Conservation (phyloP, 2,113 vertebrate genomes). For the Centropus bengalensis region DNA sequence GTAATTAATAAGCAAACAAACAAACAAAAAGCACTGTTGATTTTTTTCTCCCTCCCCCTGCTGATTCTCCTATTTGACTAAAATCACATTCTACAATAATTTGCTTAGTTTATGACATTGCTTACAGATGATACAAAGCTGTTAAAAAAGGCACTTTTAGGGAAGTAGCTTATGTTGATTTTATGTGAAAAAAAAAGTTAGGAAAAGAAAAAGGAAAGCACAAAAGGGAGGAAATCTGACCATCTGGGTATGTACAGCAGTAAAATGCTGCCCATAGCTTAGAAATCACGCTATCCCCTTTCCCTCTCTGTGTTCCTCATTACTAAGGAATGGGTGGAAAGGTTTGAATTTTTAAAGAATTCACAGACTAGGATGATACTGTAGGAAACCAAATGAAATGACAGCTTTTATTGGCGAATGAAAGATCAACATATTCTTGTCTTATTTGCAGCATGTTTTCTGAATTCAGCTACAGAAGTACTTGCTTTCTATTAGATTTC, state of each 20-base stretch:
- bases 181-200: not conserved
- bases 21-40: not conserved
- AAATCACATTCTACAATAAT: not conserved
- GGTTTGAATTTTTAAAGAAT: slow-evolving; percentile 51
- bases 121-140: not conserved
- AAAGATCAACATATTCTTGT: not conserved
- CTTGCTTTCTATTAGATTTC: not conserved
- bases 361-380: not conserved
- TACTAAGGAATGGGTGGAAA: slow-evolving; percentile 45
- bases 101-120: not conserved
- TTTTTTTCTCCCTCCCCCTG: accelerated
- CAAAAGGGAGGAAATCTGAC: not conserved
- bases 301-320: slow-evolving; percentile 35
- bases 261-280: slow-evolving; percentile 38
- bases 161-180: not conserved
- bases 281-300: slow-evolving; percentile 15
- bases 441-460: not conserved
- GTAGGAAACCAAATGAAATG: not conserved
- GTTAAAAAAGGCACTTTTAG: not conserved
- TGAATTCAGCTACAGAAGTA: not conserved
- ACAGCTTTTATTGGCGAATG: not conserved
- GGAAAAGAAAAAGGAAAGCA: not conserved
- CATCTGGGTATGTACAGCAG: not conserved
- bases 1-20: not conserved
- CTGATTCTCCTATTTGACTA: not conserved